A percentile compares a stretch with the other conserved stretches of the same genome.
These are phyloP conservation scores for Aplochiton taeniatus DNA, from an alignment of 2,797 vertebrate genomes.

Conservation along the genomic window DNA sequence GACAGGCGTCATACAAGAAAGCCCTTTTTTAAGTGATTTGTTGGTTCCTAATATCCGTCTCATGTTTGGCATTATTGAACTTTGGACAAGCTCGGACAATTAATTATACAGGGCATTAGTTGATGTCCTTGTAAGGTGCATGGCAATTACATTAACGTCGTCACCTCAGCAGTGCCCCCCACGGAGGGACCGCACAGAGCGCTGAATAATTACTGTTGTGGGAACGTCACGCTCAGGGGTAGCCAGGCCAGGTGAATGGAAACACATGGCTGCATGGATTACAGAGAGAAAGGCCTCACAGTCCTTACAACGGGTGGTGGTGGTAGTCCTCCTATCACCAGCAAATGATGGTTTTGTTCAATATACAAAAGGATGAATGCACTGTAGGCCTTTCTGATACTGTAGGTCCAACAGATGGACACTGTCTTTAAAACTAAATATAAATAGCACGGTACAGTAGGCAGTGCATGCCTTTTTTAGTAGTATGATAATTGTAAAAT, in stretches of 20 bases:
- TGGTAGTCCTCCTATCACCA: too few relatives aligned
- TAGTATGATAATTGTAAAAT: too few relatives aligned
- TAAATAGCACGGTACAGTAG: too few relatives aligned
- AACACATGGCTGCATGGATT: constrained; percentile 70
- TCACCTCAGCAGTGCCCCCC: constrained; percentile 64
- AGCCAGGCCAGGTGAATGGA: constrained; percentile 76
- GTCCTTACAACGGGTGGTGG: constrained; percentile 28
- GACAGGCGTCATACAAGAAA: constrained; percentile 40
- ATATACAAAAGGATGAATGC: too few relatives aligned
- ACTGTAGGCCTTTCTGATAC: too few relatives aligned
- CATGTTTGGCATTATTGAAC: constrained; percentile 46
- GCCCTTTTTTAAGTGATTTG: not conserved
- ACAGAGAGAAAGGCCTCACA: constrained; percentile 19
- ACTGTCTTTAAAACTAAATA: too few relatives aligned
- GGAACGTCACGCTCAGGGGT: constrained; percentile 62
- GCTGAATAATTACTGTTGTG: constrained; percentile 61
- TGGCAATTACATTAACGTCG: constrained; percentile 68
- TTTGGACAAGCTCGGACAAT: constrained; percentile 8
- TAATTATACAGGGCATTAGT: constrained; percentile 32
- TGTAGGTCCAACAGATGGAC: too few relatives aligned
- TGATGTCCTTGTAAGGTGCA: constrained; percentile 56
- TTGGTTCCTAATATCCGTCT: constrained; percentile 31
- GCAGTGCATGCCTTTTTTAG: too few relatives aligned
- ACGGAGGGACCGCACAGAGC: constrained; percentile 54
- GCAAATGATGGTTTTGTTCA: too few relatives aligned